Percentiles rank a stretch among this genome's conserved stretches.
These are phyloP conservation scores for Propithecus deckenii DNA, from an alignment of 2,797 vertebrate genomes.

Conservation along the genomic window DNA sequence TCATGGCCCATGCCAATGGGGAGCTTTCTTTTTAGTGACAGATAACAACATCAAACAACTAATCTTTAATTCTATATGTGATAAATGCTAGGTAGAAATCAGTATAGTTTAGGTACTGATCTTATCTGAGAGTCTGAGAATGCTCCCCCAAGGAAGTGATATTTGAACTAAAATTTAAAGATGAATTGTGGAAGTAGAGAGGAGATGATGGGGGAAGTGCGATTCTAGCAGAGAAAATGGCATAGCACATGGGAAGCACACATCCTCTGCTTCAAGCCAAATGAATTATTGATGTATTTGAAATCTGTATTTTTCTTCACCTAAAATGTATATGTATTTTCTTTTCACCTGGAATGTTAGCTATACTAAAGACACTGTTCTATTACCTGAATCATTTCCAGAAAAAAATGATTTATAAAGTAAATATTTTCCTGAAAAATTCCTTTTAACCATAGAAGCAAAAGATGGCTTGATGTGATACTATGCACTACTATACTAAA, in stretches of 20 bases:
- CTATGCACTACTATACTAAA: not conserved
- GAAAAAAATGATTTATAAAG: not conserved
- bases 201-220: not conserved
- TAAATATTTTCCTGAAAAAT: not conserved
- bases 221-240: constrained; percentile 3
- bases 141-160: not conserved
- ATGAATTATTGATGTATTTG: not conserved
- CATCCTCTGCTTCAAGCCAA: not conserved
- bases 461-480: not conserved
- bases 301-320: constrained; percentile 13
- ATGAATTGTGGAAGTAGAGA: not conserved
- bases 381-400: not conserved
- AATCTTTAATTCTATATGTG: not conserved
- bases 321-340: constrained; percentile 12
- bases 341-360: not conserved
- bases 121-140: not conserved
- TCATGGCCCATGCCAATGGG: not conserved
- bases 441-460: not conserved
- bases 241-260: not conserved
- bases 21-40: not conserved
- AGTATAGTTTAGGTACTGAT: not conserved
- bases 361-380: not conserved
- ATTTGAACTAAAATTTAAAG: constrained; percentile 34
- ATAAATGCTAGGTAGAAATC: not conserved
- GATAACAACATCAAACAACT: not conserved